Conservation (phyloP, 1,140 invertebrate genomes). For the Drosophila tropicalis region DNA sequence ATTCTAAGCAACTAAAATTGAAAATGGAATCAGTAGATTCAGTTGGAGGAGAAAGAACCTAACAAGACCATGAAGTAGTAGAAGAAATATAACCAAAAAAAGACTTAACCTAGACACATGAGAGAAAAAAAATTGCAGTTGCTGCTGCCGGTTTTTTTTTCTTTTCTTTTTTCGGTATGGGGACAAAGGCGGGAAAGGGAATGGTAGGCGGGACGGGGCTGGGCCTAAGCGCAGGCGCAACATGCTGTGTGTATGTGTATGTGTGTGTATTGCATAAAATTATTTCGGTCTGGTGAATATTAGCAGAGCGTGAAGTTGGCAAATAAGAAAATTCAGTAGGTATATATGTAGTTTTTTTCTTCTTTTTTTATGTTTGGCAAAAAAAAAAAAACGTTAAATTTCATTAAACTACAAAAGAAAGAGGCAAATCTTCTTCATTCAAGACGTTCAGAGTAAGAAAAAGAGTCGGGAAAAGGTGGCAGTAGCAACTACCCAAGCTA, state of each 20-base stretch:
- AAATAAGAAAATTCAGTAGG: conserved; percentile 80
- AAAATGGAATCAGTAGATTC: conserved; percentile 13
- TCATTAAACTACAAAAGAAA: conserved; percentile 72
- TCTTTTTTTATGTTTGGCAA: conserved; percentile 20
- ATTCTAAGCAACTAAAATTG: conserved; percentile 69
- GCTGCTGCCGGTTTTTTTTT: neutral
- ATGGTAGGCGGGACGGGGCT: conserved; percentile 65
- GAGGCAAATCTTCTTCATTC: conserved; percentile 40
- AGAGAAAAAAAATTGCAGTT: conserved; percentile 46
- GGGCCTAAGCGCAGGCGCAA: conserved; percentile 28
- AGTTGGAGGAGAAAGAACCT: conserved; percentile 37
- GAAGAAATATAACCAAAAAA: conserved; percentile 49
- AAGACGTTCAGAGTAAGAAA: conserved; percentile 13
- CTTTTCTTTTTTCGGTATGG: neutral
- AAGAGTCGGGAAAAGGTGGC: conserved; percentile 14
- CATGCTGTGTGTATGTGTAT: conserved; percentile 37
- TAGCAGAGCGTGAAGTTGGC: conserved; percentile 83
- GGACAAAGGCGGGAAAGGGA: conserved; percentile 11
- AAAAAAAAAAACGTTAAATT: conserved; percentile 65
- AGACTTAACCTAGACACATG: conserved; percentile 32
- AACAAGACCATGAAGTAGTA: conserved; percentile 5
- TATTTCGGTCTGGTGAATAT: conserved; percentile 83
- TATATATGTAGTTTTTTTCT: neutral
- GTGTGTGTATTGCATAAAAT: conserved; percentile 82
- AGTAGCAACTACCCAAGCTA: neutral